These are phyloP conservation scores for Microplitis mediator DNA, from an alignment of 1,140 invertebrate genomes.

Conservation along the genomic window DNA sequence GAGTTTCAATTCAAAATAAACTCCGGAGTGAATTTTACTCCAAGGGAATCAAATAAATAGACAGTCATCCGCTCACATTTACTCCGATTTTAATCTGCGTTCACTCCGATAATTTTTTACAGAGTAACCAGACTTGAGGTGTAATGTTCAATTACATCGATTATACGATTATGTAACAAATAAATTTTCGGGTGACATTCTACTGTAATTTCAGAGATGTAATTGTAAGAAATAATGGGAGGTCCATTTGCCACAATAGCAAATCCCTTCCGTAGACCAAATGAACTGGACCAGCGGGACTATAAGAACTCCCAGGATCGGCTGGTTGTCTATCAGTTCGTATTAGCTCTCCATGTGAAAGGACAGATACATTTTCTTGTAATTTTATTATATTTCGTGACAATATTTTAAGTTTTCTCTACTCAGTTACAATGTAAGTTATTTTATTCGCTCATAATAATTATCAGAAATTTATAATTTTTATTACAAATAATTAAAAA, in stretches of 20 bases:
- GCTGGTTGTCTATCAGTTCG: conserved; percentile 45
- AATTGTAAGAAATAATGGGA: conserved; percentile 14
- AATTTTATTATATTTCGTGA: neutral
- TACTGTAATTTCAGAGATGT: neutral
- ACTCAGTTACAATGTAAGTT: neutral
- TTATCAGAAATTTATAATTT: too few species aligned
- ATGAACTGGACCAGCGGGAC: conserved; percentile 37
- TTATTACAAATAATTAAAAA: too few species aligned
- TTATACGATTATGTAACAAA: too few species aligned
- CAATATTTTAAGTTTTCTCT: neutral
- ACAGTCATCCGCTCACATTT: too few species aligned
- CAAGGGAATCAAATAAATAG: too few species aligned
- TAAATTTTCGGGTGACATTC: neutral
- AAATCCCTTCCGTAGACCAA: conserved; percentile 41
- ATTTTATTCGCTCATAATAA: neutral
- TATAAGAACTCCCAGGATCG: conserved; percentile 48
- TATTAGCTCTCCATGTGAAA: conserved; percentile 39
- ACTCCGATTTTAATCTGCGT: too few species aligned
- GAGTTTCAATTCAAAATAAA: too few species aligned
- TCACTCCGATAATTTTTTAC: too few species aligned
- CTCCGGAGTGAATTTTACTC: too few species aligned
- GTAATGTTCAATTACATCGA: too few species aligned
- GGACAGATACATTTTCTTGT: conserved; percentile 37
- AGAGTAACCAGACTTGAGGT: too few species aligned
- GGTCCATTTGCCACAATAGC: conserved; percentile 18